Base-by-base conservation (phyloP, 2,888 invertebrate species). In the Ernsta delagoae region DNA sequence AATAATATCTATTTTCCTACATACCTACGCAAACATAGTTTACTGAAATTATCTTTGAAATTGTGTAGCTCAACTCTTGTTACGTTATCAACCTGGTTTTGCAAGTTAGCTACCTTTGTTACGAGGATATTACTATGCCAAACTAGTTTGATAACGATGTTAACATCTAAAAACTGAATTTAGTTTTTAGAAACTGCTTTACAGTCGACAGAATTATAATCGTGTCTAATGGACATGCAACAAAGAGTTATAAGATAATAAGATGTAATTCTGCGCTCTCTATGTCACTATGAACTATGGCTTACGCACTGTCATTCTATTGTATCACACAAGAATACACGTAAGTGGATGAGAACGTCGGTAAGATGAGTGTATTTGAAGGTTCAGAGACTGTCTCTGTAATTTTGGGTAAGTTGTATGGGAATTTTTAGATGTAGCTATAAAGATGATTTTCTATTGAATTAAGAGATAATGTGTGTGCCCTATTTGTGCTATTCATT, bases 261-360 rank as follows among this genome's bases (percentile, higher is more conserved):
- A 53, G 53, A 53, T 53, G 16, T 53, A 53, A 53, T 53, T 53
- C 53, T 53, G 16, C 24, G 8, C 12, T 8, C 12, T 24, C 53
- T 53, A 16, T 53, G 53, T 53, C 53, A 53, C 53, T n/a, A n/a
- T n/a, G 43, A 45, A 45, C n/a, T n/a, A 45, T 53, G 53, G 0
- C 8, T 16, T 53, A 53, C 24, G 8, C 53, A 53, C 53, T 53
- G 12, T 53, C 24, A 53, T 53, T 53, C 53, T 53, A 53, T 53
- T 53, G 53, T 53, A 50, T 16, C 50, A 6, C 7, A 24, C 6
- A 24, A 50, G 50, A 50, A 50, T 50, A 50, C 12, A 12, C 50
- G 6, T 50, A 50, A 50, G 50, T 50, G 50, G 50, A 16, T 50
- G 50, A 24, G 50, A 50, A 50, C 11, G 5, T 3, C 16, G 50